phyloP scores from a whole-genome alignment of 2,113 vertebrate genomes.

The Platichthys flesus region DNA sequence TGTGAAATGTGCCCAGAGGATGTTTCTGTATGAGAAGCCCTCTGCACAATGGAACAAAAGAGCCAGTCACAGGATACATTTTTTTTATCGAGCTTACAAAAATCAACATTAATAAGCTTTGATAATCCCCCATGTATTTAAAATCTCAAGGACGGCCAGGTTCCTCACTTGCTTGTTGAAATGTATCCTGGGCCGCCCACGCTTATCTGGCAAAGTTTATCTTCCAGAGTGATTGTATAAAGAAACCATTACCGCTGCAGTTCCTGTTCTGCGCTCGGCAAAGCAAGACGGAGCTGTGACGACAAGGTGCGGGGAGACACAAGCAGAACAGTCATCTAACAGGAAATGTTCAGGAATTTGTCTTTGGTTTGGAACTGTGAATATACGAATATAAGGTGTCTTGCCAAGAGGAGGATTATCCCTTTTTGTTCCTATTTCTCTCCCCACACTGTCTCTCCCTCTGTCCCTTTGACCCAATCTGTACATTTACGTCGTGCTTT shows the following conservation, averaged over 20 bases:
- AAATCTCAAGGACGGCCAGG: not conserved
- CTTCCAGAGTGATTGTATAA: constrained; percentile 46
- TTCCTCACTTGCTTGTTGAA: constrained; percentile 25
- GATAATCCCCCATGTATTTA: constrained; percentile 35
- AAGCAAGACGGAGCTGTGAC: constrained; percentile 10
- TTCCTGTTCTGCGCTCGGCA: constrained; percentile 47
- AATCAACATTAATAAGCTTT: constrained; percentile 9
- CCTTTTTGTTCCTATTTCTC: constrained; percentile 9
- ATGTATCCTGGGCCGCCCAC: constrained; percentile 21
- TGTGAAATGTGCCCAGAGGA: constrained; percentile 1
- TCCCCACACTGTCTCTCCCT: not conserved
- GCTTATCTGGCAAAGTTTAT: constrained; percentile 52
- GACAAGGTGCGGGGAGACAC: constrained; percentile 38
- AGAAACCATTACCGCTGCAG: constrained; percentile 48
- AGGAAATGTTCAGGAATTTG: constrained; percentile 47
- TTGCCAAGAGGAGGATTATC: constrained; percentile 41
- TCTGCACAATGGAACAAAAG: not conserved
- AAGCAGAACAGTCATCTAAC: not conserved
- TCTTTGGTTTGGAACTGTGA: constrained; percentile 7
- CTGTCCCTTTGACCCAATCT: constrained; percentile 13
- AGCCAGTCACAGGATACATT: constrained; percentile 1
- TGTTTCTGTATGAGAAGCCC: not conserved
- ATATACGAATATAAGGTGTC: constrained; percentile 1
- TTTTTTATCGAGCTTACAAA: constrained; percentile 12
- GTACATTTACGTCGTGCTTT: constrained; percentile 28